Evolutionary conservation across 2,113 vertebrate genomes (phyloP), one percentile per base, ranked within the genome.

Genomic region (Sphaerodactylus townsendi): DNA sequence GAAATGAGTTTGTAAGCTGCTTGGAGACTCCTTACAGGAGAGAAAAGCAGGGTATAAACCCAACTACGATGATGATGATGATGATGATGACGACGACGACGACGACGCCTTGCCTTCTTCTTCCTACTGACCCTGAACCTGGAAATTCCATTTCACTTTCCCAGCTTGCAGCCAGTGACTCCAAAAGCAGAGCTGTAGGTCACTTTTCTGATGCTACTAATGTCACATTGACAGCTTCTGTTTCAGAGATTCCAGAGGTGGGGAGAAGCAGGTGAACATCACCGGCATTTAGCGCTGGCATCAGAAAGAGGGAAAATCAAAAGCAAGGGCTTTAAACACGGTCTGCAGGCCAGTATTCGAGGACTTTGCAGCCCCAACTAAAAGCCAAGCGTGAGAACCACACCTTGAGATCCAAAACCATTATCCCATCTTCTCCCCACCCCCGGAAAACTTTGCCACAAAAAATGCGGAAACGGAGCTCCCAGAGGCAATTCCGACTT

Each of bases 381-480:
- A 78, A 35, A 59, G 28, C 64, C 1, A 2, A 44, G 7, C 19
- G 3, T 62, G 66, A 66, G n/a, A 28, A 73, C 73, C 13, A 10
- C 69, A 0, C 53, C 50, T 10, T n/a, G 59, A 66, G 68, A 81
- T 66, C 84, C 48, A 17, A 77, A 2, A 39, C 62, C 33, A 37
- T 5, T 23, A 64, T 59, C 65, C 77, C 76, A 48, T 37, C 80
- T 50, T 2, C 5, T 77, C 35, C 9, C 14, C 41, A n/a, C n/a
- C 10, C 25, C 84, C 71, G 3, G 41, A 73, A 37, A 87, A 53
- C 81, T 81, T 84, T 53, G 0, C 72, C 76, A 77, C 35, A 62
- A 88, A 92, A 4, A 90, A 84, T 37, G 59, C 75, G 86, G 70
- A 79, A 83, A 89, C 21, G 79, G 89, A 84, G 85, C 59, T 85